These are phyloP conservation scores for Aleiodes alternator DNA, from an alignment of 2,888 invertebrate genomes.

Conservation along the genomic window DNA sequence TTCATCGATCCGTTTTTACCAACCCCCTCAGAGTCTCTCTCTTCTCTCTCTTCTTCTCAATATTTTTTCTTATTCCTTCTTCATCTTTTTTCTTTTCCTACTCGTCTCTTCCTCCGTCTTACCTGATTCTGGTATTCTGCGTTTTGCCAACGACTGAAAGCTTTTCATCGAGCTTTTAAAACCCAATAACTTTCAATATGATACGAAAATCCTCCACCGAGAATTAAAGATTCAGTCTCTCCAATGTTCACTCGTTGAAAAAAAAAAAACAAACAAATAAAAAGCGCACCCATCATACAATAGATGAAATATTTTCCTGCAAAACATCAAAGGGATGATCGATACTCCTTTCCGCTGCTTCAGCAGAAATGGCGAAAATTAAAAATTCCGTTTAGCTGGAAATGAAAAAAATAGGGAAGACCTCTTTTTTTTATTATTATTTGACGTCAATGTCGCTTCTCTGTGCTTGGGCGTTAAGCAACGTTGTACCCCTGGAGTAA, in stretches of 20 bases:
- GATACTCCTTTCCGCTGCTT: background rate
- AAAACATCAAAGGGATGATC: background rate
- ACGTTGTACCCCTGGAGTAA: slow-evolving; percentile 52
- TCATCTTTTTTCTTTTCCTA: background rate
- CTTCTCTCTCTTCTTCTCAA: background rate
- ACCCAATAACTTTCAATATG: slow-evolving; percentile 7
- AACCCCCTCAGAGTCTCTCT: slow-evolving; percentile 13
- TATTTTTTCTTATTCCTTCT: background rate
- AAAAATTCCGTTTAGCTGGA: too few species aligned
- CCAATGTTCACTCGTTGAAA: background rate
- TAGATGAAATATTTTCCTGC: too few species aligned
- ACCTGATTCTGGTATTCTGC: background rate
- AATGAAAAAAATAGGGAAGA: slow-evolving; percentile 10
- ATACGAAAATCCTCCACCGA: background rate
- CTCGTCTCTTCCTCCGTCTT: slow-evolving; percentile 13
- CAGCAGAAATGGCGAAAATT: too few species aligned
- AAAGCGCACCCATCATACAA: background rate
- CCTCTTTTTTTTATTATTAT: slow-evolving; percentile 4
- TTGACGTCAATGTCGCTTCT: slow-evolving; percentile 38
- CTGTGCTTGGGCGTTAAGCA: slow-evolving; percentile 42
- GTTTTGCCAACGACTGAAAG: slow-evolving; percentile 30
- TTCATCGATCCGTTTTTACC: slow-evolving; percentile 49
- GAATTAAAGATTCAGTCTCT: slow-evolving; percentile 1
- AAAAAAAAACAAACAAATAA: background rate
- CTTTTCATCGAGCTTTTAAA: slow-evolving; percentile 37